Percentiles rank a stretch among this genome's conserved stretches.
These are phyloP conservation scores for Varanus komodoensis DNA, from an alignment of 2,113 vertebrate species.

Conservation along the genomic window DNA sequence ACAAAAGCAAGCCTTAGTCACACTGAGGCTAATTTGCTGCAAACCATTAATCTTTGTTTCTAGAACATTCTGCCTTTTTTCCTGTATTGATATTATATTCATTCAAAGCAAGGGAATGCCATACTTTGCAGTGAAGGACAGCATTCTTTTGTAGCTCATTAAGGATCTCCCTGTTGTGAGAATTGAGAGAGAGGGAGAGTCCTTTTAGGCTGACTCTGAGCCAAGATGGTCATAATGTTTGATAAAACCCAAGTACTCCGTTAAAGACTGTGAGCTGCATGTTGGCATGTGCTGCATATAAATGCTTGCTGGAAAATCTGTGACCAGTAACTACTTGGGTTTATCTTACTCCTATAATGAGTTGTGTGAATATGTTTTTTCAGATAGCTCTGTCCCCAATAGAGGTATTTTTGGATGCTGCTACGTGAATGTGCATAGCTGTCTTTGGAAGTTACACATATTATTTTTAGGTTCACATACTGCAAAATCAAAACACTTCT, in stretches of 20 bases:
- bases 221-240: conserved; percentile 6
- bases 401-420: neutral
- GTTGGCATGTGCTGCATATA: conserved; percentile 23
- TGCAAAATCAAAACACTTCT: neutral
- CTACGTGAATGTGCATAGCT: neutral
- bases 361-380: neutral
- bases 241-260: conserved; percentile 13
- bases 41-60: conserved; percentile 26
- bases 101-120: conserved; percentile 13
- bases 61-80: conserved; percentile 12
- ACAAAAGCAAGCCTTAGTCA: conserved; percentile 17
- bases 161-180: neutral
- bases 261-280: conserved; percentile 32
- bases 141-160: neutral
- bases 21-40: conserved; percentile 18
- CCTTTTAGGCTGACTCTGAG: neutral
- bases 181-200: neutral
- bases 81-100: neutral
- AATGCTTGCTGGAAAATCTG: conserved; percentile 2
- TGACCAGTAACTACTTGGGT: neutral
- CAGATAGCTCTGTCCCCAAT: neutral
- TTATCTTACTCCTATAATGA: neutral
- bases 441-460: neutral
- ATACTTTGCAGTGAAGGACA: neutral
- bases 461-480: neutral